Evolutionary conservation across 2,888 invertebrate species (phyloP).

Genomic region (Rhabditoides inermis): DNA sequence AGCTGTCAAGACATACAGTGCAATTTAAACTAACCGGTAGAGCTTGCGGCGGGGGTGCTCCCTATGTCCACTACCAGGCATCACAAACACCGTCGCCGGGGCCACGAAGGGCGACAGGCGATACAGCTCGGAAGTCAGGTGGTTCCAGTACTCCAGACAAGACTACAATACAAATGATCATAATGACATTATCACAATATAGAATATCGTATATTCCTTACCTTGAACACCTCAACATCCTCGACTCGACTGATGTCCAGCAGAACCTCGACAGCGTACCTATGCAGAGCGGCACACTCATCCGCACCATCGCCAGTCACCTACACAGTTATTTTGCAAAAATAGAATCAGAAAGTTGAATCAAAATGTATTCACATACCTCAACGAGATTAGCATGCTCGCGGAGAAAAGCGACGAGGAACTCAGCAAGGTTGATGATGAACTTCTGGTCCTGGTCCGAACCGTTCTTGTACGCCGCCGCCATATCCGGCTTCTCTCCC

Average conservation of each 20-base stretch:
- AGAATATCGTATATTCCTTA: no score
- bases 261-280: constrained; percentile 53
- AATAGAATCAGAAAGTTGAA: not conserved
- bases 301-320: not conserved
- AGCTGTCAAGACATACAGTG: no score
- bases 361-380: constrained; percentile 6
- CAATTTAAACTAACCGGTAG: constrained; percentile 6
- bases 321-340: not conserved
- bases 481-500: constrained; percentile 69
- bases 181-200: no score
- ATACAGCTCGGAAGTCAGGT: constrained; percentile 81
- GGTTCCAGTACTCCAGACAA: constrained; percentile 97
- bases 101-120: constrained; percentile 69
- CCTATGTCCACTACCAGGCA: not conserved
- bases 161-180: constrained; percentile 59
- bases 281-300: constrained; percentile 23
- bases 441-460: constrained; percentile 91
- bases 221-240: constrained; percentile 95
- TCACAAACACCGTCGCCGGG: constrained; percentile 7
- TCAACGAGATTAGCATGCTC: constrained; percentile 70
- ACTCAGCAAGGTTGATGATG: constrained; percentile 93
- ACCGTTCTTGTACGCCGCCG: constrained; percentile 83
- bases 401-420: constrained; percentile 88
- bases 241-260: constrained; percentile 78
- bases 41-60: constrained; percentile 6